phyloP scores from a whole-genome alignment of 2,113 vertebrate species.

The Boleophthalmus pectinirostris region DNA sequence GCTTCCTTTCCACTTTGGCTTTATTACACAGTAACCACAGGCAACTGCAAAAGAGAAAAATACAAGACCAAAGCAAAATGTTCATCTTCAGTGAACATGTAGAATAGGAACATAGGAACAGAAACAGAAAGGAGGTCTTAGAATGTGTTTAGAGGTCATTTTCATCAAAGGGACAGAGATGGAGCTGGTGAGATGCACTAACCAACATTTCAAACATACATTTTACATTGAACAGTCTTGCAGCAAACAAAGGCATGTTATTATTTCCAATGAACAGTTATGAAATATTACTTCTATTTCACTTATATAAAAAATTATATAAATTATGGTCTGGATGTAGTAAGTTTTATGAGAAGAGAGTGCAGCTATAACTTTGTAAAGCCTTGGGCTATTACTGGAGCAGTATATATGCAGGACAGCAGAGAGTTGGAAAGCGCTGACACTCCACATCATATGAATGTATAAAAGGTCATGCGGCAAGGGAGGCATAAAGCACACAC shows the following conservation, averaged over 20 bases:
- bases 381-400: constrained; percentile 28
- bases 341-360: constrained; percentile 12
- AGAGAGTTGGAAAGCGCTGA: constrained; percentile 46
- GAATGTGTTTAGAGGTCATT: not conserved
- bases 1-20: constrained; percentile 2
- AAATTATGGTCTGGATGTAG: constrained; percentile 2
- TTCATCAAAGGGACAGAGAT: too few relatives aligned
- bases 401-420: constrained; percentile 12
- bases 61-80: not conserved
- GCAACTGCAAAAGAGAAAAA: not conserved
- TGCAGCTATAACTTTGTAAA: constrained; percentile 24
- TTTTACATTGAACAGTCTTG: not conserved
- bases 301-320: not conserved
- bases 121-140: not conserved
- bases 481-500: constrained; percentile 26
- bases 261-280: not conserved
- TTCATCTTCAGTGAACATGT: not conserved
- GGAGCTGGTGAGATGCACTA: not conserved
- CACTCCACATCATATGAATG: constrained; percentile 33
- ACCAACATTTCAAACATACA: not conserved
- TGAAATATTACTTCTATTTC: not conserved
- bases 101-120: not conserved
- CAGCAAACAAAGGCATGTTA: not conserved
- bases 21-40: constrained; percentile 3
- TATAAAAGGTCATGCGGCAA: constrained; percentile 46